Base-by-base conservation (phyloP, 2,113 vertebrate species). In the Phasianus colchicus region DNA sequence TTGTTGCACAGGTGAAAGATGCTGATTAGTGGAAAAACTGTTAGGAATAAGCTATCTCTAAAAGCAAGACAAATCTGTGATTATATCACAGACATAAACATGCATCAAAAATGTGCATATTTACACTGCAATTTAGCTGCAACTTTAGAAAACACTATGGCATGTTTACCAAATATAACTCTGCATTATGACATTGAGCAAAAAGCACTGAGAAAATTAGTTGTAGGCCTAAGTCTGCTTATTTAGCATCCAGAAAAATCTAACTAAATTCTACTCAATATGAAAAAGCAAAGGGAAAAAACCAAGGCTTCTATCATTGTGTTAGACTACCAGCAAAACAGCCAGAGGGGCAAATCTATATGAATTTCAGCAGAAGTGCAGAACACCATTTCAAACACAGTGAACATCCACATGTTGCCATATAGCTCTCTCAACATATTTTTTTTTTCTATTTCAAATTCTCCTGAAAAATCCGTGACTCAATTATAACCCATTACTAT, bases 361-460 rank as follows among this genome's bases (percentile, higher is more conserved):
- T 29, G 13, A 83, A 70, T 92, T 89, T 82, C 93, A 97, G 97
- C 92, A 82, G 32, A 89, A 54, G 96, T 95, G 96, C 96, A 83
- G 84, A 97, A 80, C 65, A 85, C 86, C 92, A 93, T 89, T 92
- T 91, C 96, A 96, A 89, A 96, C 95, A 97, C 93, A 88, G 95
- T 89, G 96, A 96, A 77, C 95, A 93, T 73, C 91, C 96, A 67
- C 0, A 20, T 93, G 80, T 81, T 72, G 92, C 96, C 97, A 96
- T 95, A 93, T 95, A 98, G 96, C 97, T 98, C 97, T 97, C 97
- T 97, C 92, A 76, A 94, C 92, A 90, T 86, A 47, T 40, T 65
- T 83, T 34, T 65, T 83, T 34, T 83, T 61, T 50, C 38, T 74
- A 13, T 77, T 81, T 67, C 47, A 75, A 94, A 79, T 92, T 94